Evolutionary conservation across 2,888 invertebrate genomes (phyloP).

Genomic region (Thymelicus acteon): DNA sequence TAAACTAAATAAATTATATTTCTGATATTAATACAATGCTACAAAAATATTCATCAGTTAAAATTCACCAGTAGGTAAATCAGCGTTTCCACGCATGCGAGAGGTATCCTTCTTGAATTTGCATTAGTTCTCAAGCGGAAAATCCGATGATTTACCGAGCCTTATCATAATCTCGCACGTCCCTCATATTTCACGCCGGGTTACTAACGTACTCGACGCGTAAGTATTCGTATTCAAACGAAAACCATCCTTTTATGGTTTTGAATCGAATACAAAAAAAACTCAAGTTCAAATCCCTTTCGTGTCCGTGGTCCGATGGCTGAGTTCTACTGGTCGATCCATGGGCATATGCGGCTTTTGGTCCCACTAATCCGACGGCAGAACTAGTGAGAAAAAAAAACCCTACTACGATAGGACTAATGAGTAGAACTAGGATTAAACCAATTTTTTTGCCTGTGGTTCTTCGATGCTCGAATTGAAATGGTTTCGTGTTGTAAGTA

Average conservation of each 20-base stretch:
- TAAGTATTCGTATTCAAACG: conserved; percentile 41
- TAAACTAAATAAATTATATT: not conserved
- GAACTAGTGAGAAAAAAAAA: too few species aligned
- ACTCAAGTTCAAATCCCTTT: too few species aligned
- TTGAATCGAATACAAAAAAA: conserved; percentile 49
- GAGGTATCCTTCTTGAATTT: conserved; percentile 36
- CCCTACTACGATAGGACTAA: too few species aligned
- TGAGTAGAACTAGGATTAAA: too few species aligned
- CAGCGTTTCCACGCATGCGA: conserved; percentile 4
- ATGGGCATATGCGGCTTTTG: too few species aligned
- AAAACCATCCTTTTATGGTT: not conserved
- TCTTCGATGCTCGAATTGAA: too few species aligned
- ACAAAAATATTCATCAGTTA: not conserved
- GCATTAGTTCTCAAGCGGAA: conserved; percentile 73
- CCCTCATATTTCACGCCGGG: conserved; percentile 78
- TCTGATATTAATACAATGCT: too few species aligned
- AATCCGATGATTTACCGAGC: conserved; percentile 81
- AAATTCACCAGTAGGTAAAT: not conserved
- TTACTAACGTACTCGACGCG: conserved; percentile 53
- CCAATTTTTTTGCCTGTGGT: too few species aligned
- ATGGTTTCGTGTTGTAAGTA: too few species aligned
- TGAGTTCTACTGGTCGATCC: too few species aligned
- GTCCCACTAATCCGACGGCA: too few species aligned
- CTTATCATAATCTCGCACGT: conserved; percentile 83
- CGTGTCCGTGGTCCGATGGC: too few species aligned